Evolutionary conservation across 1,140 invertebrate species (phyloP), one percentile per base, ranked within the genome.

Genomic region (Mylabris phalerata): DNA sequence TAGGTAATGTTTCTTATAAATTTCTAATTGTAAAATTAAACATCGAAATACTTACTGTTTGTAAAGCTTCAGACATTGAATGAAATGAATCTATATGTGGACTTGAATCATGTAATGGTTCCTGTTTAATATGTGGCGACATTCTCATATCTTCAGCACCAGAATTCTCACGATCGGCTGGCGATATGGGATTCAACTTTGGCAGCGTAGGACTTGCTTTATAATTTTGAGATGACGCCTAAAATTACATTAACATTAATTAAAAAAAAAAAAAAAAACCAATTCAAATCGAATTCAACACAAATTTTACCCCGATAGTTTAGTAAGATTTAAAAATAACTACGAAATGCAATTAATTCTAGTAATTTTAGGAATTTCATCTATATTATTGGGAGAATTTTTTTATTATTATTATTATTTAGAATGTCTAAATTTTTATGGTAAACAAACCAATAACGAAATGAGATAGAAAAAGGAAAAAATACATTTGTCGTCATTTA

Each of bases 181-280:
- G 78, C 65, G 82, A 77, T 65, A 79, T 77, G 69, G 81, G 82
- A 75, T 83, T 84, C 74, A 78, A 76, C 75, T 84, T 84, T 79
- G 82, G 81, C 78, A 83, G 46, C 41, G 54, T 61, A n/a, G 54
- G 59, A 54, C 55, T 61, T 45, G 48, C 54, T 61, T 61, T 61
- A 43, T 57, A 57, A 51, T 57, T 57, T 54, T 61, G 59, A 50
- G 52, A 54, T 55, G 51, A 44, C 32, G 51, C 52, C 58, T 60
- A 52, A 48, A 59, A 51, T n/a, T 44, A 46, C 11, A 6, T 32
- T 10, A 7, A 10, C 39, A 10, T 40, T 40, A n/a, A 42, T 9
- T n/a, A n/a, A n/a, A n/a, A n/a, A n/a, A n/a, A 42, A 42, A 32
- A 32, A 32, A 32, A 5, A 32, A 5, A 32, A 32, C 3, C 7